A percentile compares a stretch with the other conserved stretches of the same genome.
These are phyloP conservation scores for Macquaria ambigua DNA, from an alignment of 2,113 vertebrate species.

Conservation along the genomic window DNA sequence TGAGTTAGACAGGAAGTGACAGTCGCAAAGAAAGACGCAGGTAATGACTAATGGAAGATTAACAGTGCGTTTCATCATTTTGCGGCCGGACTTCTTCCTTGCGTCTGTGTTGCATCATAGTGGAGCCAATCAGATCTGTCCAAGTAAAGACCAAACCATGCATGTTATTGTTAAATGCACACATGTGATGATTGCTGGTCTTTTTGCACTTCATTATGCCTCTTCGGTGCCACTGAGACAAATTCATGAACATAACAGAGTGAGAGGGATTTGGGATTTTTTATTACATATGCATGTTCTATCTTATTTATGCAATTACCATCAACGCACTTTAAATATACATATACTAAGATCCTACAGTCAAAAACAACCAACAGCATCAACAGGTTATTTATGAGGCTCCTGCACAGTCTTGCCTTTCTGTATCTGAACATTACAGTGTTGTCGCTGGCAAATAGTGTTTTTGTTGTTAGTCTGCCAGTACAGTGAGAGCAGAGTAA, in stretches of 20 bases:
- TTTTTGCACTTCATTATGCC: neutral
- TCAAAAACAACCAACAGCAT: neutral
- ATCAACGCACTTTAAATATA: neutral
- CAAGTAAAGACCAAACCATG: neutral
- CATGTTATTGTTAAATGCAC: neutral
- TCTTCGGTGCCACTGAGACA: neutral
- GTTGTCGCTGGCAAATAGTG: slow-evolving; percentile 27
- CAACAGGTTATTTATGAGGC: slow-evolving; percentile 7
- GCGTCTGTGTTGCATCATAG: slow-evolving; percentile 56
- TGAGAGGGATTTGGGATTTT: neutral
- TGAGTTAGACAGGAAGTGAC: slow-evolving; percentile 19
- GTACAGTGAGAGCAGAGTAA: slow-evolving; percentile 42
- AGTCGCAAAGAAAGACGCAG: neutral
- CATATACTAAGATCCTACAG: neutral
- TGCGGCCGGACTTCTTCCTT: slow-evolving; percentile 7
- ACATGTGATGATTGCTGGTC: neutral
- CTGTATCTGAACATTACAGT: slow-evolving; percentile 18
- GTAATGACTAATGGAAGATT: slow-evolving; percentile 10
- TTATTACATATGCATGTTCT: neutral
- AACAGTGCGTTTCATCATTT: slow-evolving; percentile 44
- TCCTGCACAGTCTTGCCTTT: slow-evolving; percentile 1
- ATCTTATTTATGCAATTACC: neutral
- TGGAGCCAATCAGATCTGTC: slow-evolving; percentile 2
- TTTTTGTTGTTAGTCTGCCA: slow-evolving; percentile 36
- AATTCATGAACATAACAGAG: neutral